Conservation (phyloP, 2,888 invertebrate species). For the Nomada ruficornis region DNA sequence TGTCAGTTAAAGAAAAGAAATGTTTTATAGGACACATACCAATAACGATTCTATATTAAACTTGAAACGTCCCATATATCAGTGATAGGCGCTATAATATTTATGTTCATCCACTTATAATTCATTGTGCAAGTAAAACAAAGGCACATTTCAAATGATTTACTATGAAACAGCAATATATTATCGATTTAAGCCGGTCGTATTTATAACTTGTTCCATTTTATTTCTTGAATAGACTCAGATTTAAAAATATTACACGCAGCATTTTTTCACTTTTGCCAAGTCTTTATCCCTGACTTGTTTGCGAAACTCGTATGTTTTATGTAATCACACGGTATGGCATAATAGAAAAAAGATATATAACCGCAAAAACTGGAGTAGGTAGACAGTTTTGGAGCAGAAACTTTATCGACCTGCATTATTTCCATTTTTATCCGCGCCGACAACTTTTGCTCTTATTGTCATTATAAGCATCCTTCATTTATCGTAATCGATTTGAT, state of each 20-base stretch:
- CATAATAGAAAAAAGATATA: background rate
- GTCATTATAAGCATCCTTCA: background rate
- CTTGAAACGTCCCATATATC: no score
- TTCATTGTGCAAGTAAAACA: background rate
- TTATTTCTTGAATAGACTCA: background rate
- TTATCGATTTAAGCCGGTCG: background rate
- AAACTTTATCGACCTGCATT: constrained; percentile 12
- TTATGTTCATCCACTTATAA: background rate
- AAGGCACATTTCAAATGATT: no score
- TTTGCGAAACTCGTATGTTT: constrained; percentile 1
- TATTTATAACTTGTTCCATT: constrained; percentile 2
- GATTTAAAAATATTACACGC: background rate
- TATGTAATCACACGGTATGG: background rate
- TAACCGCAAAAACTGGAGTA: background rate
- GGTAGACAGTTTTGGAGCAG: constrained; percentile 4
- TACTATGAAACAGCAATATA: background rate
- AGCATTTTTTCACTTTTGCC: background rate
- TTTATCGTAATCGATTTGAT: background rate
- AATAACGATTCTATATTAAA: no score
- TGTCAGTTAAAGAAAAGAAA: no score
- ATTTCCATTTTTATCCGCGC: background rate
- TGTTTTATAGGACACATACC: no score
- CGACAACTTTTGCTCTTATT: background rate
- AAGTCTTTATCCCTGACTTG: background rate
- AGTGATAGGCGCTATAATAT: no score